Base-by-base conservation (phyloP, 1,140 invertebrate species). In the Ceratosolen fusciceps region DNA sequence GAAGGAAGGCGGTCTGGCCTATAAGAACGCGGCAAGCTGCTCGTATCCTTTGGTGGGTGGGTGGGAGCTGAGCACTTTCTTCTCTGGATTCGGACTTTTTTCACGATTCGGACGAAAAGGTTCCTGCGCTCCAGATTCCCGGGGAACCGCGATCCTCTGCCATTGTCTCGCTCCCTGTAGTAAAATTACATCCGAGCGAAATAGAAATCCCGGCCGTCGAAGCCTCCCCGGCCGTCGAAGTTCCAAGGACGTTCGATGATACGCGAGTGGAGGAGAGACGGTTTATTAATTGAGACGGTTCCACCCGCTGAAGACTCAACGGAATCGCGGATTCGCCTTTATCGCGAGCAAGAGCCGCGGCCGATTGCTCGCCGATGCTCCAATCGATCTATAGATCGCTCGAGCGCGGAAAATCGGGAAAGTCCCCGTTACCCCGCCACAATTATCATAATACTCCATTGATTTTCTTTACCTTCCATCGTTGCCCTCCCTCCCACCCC, bases 131-230 rank as follows among this genome's bases (percentile, higher is more conserved):
- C 60, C 60, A 49, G 39, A 75, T 75, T 75, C 37, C 43, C 39
- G 43, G 1, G 24, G 26, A 37, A 37, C 12, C 68, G 26, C 54
- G 10, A 31, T 31, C 54, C 31, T 24, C 29, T 8, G 19, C 26
- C 60, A 67, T 75, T 65, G 60, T 65, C 2, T 47, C 8, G n/a
- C 29, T 24, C 74, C 19, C 65, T 74, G 39, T 34, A 75, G n/a
- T n/a, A n/a, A n/a, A n/a, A 52, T 34, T 29, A 52, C 60, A 65
- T 75, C 39, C 56, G 74, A 75, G 60, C n/a, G 26, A 39, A 37
- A 65, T 14, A 75, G 26, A 67, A 65, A 52, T 49, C 21, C 29
- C 70, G 3, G n/a, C 1, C 70, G 3, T 31, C 1, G 26, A 14
- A 26, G 56, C 49, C 43, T 29, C 39, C n/a, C 12, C 39, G 39